phyloP scores from a whole-genome alignment of 2,797 vertebrate genomes.

The Manis pentadactyla region DNA sequence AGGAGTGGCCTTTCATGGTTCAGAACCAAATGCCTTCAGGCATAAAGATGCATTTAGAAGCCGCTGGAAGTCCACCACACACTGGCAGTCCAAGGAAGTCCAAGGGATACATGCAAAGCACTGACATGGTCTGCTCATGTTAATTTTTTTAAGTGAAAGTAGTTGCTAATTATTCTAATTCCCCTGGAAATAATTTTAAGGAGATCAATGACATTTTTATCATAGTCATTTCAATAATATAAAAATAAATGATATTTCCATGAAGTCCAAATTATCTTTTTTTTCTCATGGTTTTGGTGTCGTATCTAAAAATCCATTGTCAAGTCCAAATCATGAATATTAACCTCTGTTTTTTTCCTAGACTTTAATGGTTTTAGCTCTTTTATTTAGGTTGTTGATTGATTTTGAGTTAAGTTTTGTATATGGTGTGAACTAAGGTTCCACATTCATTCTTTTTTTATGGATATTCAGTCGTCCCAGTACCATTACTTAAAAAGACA shows the following conservation, averaged over 20 bases:
- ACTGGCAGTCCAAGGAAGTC: not conserved
- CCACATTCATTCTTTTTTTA: not conserved
- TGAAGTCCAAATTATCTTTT: not conserved
- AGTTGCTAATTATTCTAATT: slow-evolving; percentile 2
- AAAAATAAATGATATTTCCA: not conserved
- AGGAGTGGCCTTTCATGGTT: not conserved
- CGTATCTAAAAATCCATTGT: not conserved
- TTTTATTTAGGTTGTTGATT: not conserved
- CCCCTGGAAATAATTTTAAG: not conserved
- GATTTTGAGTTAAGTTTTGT: not conserved
- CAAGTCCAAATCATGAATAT: not conserved
- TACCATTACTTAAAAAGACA: not conserved
- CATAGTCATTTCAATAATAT: not conserved
- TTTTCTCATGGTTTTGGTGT: not conserved
- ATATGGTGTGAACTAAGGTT: not conserved
- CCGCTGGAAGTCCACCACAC: not conserved
- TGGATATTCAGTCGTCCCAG: not conserved
- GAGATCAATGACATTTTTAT: not conserved
- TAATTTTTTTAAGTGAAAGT: not conserved
- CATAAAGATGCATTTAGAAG: not conserved
- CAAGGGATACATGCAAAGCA: not conserved
- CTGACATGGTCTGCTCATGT: not conserved
- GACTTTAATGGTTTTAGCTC: not conserved
- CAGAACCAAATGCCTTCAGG: not conserved
- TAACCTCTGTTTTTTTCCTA: not conserved